These are phyloP conservation scores for Sterrhoptilus dennistouni DNA, from an alignment of 2,113 vertebrate genomes.

Conservation along the genomic window DNA sequence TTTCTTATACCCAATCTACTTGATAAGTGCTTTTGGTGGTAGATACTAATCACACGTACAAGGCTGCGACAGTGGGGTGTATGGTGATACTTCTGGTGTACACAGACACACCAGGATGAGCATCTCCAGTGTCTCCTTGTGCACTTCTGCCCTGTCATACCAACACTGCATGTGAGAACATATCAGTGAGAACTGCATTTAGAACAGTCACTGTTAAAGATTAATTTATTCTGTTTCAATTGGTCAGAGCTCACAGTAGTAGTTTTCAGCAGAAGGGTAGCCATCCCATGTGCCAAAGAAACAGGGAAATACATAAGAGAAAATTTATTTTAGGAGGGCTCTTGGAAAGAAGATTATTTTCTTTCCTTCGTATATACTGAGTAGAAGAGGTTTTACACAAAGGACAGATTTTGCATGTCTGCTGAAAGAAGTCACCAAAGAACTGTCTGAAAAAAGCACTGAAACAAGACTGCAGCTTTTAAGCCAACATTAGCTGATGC, in stretches of 20 bases:
- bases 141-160: not conserved
- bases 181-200: not conserved
- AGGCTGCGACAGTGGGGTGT: not conserved
- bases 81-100: not conserved
- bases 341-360: not conserved
- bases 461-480: not conserved
- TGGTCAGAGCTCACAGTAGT: not conserved
- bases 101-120: not conserved
- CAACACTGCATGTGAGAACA: not conserved
- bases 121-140: not conserved
- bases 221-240: not conserved
- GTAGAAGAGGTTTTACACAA: not conserved
- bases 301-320: not conserved
- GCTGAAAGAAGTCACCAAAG: not conserved
- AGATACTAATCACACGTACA: not conserved
- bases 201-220: not conserved
- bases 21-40: not conserved
- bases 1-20: not conserved
- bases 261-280: not conserved
- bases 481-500: not conserved
- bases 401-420: not conserved
- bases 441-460: not conserved
- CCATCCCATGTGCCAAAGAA: not conserved
- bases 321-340: not conserved
- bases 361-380: not conserved